Conservation (phyloP, 1,140 invertebrate genomes). For the Drosophila repleta region DNA sequence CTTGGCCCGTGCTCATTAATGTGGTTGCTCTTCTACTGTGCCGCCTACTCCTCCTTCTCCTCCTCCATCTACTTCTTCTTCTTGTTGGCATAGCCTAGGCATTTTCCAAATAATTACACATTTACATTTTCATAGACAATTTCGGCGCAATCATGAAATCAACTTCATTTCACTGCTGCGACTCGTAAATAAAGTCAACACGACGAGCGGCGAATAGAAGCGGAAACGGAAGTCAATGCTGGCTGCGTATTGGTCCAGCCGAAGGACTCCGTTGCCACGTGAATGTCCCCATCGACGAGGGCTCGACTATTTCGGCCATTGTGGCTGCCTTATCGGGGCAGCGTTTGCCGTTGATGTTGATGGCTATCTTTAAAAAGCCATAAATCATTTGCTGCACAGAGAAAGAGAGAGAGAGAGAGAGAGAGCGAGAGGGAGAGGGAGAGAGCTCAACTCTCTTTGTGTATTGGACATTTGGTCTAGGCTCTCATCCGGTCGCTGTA, state of each 20-base stretch:
- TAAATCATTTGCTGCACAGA: slow-evolving; percentile 57
- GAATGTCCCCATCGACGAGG: slow-evolving; percentile 22
- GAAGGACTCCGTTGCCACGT: slow-evolving; percentile 7
- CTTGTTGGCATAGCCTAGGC: slow-evolving; percentile 24
- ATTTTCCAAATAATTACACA: slow-evolving; percentile 82
- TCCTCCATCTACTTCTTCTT: neutral
- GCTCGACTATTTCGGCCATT: slow-evolving; percentile 41
- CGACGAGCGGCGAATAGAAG: slow-evolving; percentile 12
- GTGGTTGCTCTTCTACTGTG: slow-evolving; percentile 15
- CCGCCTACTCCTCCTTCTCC: neutral
- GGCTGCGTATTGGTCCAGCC: slow-evolving; percentile 13
- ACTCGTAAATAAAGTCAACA: slow-evolving; percentile 62
- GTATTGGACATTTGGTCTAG: slow-evolving; percentile 44
- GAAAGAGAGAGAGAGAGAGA: no score
- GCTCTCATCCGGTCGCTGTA: slow-evolving; percentile 45
- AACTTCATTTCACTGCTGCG: slow-evolving; percentile 54
- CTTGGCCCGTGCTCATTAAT: slow-evolving; percentile 31
- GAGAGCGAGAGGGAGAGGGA: no score
- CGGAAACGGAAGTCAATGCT: slow-evolving; percentile 66
- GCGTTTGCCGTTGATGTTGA: slow-evolving; percentile 75
- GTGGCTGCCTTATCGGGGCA: slow-evolving; percentile 67
- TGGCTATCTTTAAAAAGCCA: slow-evolving; percentile 80
- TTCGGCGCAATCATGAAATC: slow-evolving; percentile 64
- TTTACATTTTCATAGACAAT: slow-evolving; percentile 79
- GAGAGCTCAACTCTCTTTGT: neutral